phyloP scores from a whole-genome alignment of 2,888 invertebrate species.

The Eupithecia pulchellata region DNA sequence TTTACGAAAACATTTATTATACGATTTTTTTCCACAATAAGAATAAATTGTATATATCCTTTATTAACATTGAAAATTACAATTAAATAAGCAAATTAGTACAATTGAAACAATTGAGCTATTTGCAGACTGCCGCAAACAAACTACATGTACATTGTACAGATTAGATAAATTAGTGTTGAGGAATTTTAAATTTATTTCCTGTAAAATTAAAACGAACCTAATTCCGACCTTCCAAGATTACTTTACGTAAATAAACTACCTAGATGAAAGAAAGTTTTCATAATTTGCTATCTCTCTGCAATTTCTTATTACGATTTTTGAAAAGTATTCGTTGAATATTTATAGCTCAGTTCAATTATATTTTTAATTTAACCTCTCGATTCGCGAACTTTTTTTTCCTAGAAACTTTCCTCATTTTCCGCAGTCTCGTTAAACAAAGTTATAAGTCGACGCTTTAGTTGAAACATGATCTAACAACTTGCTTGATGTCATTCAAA shows the following conservation, averaged over 20 bases:
- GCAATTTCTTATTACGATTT: conserved; percentile 12
- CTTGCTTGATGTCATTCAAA: conserved; percentile 61
- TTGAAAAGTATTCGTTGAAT: conserved; percentile 50
- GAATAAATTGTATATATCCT: no score
- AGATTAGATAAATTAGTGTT: no score
- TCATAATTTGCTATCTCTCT: conserved; percentile 24
- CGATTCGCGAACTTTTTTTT: conserved; percentile 69
- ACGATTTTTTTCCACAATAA: no score
- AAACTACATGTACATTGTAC: no score
- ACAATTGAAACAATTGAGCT: no score
- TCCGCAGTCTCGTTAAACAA: conserved; percentile 75
- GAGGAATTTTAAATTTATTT: no score
- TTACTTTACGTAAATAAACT: neutral
- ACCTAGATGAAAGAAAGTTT: neutral
- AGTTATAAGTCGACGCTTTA: conserved; percentile 66
- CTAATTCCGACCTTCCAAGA: neutral
- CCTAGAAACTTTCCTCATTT: conserved; percentile 79
- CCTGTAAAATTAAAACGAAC: neutral
- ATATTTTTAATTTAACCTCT: conserved; percentile 66
- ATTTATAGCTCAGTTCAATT: conserved; percentile 61
- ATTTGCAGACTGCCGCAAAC: no score
- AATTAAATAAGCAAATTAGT: no score
- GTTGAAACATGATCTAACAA: conserved; percentile 73
- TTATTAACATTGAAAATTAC: no score
- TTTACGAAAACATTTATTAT: neutral